A percentile compares a stretch with the other conserved stretches of the same genome.
Conservation (phyloP, 2,113 vertebrate genomes). For the Orcinus orca region DNA sequence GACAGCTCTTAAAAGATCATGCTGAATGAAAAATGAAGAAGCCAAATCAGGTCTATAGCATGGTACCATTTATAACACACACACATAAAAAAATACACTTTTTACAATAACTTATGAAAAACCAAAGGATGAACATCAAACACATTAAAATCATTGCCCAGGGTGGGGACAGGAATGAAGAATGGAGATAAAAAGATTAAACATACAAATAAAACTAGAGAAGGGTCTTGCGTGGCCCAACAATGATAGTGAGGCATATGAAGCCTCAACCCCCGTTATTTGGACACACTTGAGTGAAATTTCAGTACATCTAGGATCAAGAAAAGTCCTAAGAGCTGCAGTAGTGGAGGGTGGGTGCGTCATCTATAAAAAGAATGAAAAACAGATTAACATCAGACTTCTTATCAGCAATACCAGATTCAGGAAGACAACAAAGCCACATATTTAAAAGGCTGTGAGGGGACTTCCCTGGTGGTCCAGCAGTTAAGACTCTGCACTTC, state of each 20-base stretch:
- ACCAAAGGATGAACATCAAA: not conserved
- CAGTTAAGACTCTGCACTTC: too few species aligned
- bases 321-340: not conserved
- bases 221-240: not conserved
- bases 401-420: slow-evolving; percentile 13
- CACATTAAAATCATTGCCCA: not conserved
- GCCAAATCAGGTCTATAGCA: not conserved
- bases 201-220: not conserved
- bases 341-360: not conserved
- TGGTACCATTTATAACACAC: not conserved
- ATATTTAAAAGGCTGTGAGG: not conserved
- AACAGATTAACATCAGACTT: slow-evolving; percentile 11
- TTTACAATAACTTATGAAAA: slow-evolving; percentile 23
- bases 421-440: not conserved
- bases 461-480: too few species aligned
- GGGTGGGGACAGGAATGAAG: not conserved
- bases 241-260: not conserved
- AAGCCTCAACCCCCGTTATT: not conserved
- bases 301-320: not conserved
- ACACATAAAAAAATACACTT: not conserved
- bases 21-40: not conserved
- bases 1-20: not conserved
- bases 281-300: not conserved
- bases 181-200: not conserved
- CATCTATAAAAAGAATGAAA: not conserved